A percentile compares a stretch with the other conserved stretches of the same genome.
These are phyloP conservation scores for Cebus imitator DNA, from an alignment of 2,113 vertebrate genomes.

Conservation along the genomic window DNA sequence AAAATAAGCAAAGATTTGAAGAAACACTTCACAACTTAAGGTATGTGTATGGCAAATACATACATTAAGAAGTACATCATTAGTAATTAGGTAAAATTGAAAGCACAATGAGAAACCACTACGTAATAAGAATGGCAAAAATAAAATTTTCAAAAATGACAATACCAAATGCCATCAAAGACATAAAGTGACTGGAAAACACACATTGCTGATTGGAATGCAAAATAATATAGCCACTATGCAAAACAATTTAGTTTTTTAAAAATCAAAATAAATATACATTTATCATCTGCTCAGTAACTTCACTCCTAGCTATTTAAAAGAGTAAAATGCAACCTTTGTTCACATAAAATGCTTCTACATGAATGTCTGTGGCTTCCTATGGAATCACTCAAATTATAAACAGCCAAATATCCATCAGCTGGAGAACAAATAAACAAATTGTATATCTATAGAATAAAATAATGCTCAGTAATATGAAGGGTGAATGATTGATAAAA, in stretches of 20 bases:
- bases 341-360: not conserved
- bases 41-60: not conserved
- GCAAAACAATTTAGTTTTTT: no score
- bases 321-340: not conserved
- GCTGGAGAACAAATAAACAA: not conserved
- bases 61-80: not conserved
- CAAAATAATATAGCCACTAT: not conserved
- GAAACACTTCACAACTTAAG: not conserved
- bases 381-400: not conserved
- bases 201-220: not conserved
- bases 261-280: not conserved
- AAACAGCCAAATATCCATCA: not conserved
- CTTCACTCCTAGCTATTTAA: not conserved
- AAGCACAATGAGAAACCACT: not conserved
- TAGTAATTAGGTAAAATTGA: not conserved
- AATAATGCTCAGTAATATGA: not conserved
- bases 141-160: not conserved
- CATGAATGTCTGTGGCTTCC: no score
- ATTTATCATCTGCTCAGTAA: not conserved
- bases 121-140: not conserved
- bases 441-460: not conserved
- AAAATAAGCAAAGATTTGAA: not conserved
- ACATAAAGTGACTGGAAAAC: not conserved
- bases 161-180: not conserved
- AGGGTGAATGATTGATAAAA: not conserved